A percentile compares a stretch with the other conserved stretches of the same genome.
Conservation (phyloP, 2,888 invertebrate genomes). For the Tetragnatha montana region DNA sequence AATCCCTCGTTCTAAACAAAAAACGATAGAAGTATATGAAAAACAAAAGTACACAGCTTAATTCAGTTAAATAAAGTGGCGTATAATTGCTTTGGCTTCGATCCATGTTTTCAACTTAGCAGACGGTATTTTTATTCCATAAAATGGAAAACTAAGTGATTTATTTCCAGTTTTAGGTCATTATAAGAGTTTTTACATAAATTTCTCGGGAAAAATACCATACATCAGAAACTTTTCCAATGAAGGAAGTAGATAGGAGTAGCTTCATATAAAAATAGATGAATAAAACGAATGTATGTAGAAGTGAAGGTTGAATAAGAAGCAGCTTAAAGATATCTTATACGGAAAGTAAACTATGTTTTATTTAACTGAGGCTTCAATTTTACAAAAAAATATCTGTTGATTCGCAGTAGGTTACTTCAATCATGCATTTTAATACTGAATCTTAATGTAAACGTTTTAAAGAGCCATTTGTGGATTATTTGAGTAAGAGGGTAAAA, state of each 20-base stretch:
- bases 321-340: background rate
- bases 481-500: too few species aligned
- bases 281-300: background rate
- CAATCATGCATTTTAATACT: too few species aligned
- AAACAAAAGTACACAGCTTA: background rate
- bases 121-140: slow-evolving; percentile 28
- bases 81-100: slow-evolving; percentile 7
- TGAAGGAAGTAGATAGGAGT: background rate
- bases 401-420: background rate
- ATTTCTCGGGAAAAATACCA: background rate
- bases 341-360: background rate
- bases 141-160: slow-evolving; percentile 47
- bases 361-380: background rate
- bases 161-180: slow-evolving; percentile 49
- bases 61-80: background rate
- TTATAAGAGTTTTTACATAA: slow-evolving; percentile 19
- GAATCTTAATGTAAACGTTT: too few species aligned
- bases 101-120: background rate
- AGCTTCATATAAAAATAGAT: background rate
- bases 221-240: background rate
- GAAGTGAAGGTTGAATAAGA: background rate
- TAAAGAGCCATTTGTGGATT: too few species aligned
- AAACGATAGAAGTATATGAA: background rate
- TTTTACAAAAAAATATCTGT: background rate
- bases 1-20: background rate